Evolutionary conservation across 2,797 vertebrate genomes (phyloP).

Genomic region (Sebastiscus tertius): DNA sequence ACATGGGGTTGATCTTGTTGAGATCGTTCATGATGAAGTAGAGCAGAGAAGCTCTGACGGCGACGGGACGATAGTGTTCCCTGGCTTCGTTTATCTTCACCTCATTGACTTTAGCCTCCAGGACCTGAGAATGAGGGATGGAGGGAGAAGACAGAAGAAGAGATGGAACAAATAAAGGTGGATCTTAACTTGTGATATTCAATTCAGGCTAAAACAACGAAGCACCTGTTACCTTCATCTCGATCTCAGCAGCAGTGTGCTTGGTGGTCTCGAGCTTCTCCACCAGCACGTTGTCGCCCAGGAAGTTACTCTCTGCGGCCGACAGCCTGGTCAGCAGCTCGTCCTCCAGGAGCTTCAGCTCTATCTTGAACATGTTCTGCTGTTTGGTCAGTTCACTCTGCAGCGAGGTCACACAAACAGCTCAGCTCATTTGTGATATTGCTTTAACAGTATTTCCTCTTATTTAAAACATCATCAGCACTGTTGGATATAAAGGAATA

Average conservation of each 20-base stretch:
- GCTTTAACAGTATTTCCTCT: not conserved
- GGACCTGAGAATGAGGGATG: slow-evolving; percentile 73
- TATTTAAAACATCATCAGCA: not conserved
- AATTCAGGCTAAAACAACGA: not conserved
- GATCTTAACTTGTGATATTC: not conserved
- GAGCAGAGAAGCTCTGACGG: slow-evolving; percentile 84
- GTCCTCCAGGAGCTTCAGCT: slow-evolving; percentile 88
- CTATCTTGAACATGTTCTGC: slow-evolving; percentile 89
- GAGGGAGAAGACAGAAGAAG: not conserved
- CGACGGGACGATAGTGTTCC: slow-evolving; percentile 86
- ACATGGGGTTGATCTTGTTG: slow-evolving; percentile 91
- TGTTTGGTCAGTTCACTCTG: slow-evolving; percentile 86
- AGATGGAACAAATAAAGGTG: not conserved
- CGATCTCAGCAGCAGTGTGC: slow-evolving; percentile 83
- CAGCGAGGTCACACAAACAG: not conserved
- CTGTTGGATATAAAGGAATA: not conserved
- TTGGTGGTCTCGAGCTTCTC: slow-evolving; percentile 88
- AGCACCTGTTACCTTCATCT: slow-evolving; percentile 78
- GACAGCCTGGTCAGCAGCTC: slow-evolving; percentile 83
- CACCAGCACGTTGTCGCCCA: slow-evolving; percentile 80
- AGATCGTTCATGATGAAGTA: slow-evolving; percentile 89
- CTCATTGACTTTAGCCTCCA: slow-evolving; percentile 87
- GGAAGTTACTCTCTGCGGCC: slow-evolving; percentile 84
- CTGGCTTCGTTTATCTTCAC: slow-evolving; percentile 87
- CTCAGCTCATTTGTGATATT: not conserved